Evolutionary conservation across 2,797 vertebrate species (phyloP), one percentile per base, ranked within the genome.

Genomic region (Darevskia mixta): DNA sequence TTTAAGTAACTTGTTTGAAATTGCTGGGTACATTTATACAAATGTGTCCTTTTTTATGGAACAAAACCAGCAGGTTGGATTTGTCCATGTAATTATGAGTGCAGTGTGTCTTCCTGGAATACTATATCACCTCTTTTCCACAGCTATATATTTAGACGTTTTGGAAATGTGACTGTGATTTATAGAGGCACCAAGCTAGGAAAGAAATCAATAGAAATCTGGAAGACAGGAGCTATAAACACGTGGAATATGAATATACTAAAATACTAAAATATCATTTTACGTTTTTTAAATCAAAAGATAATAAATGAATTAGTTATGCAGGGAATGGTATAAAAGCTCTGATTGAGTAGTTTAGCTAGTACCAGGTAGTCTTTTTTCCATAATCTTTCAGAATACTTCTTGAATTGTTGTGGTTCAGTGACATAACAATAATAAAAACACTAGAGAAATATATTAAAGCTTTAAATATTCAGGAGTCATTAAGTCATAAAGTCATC

Each of bases 271-370:
- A 76, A 64, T 66, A 15, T 58, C 5, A 32, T 41, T 78, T 45
- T 32, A 29, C 35, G 10, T 29, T 85, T 55, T 85, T 91, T 27
- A 13, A 91, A 89, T 13, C 58, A 90, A 18, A 6, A 71, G 55
- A 89, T 93, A 92, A 92, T 91, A 92, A 93, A 94, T 91, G 18
- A 91, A 94, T 95, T 89, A 88, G 38, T 90, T 86, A 94, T 85
- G 77, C 45, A 79, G 71, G 90, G 92, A 93, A 87, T 92, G 87
- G 61, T 88, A 90, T 32, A 32, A 92, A 92, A 85, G 69, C 80
- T 89, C 88, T 92, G 79, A 91, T 86, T 94, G 92, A 83, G 64
- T 35, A 86, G 79, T 92, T 93, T 92, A 55, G 49, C 49, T 55
- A 91, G 90, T 94, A 91, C 83, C 61, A 81, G 82, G 64, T 86